Evolutionary conservation across 2,797 vertebrate species (phyloP), one percentile per base, ranked within the genome.

Genomic region (Myotis vivesi): DNA sequence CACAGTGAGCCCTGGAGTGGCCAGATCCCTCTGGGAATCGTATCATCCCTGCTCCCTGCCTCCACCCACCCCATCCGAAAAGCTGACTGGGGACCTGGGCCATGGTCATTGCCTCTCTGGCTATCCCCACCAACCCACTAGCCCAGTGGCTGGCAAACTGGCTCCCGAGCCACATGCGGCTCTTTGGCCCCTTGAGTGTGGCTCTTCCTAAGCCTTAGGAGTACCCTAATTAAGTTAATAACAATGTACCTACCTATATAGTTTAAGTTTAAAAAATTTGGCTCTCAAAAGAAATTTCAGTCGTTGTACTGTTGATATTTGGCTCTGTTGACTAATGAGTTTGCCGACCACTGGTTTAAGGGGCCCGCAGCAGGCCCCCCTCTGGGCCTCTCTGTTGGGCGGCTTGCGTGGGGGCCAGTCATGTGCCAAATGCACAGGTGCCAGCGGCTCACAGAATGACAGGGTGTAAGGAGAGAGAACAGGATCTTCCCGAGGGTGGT

Each of bases 341-440:
- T 38, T 38, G 38, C 38, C 38, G 38, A 38, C 38, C 38, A 38
- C 38, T 38, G 38, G 38, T 38, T 38, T 38, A 38, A 38, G 1
- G 38, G 38, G 38, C 23, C 69, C 28, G 59, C 80, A 94, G 46
- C 73, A 76, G 81, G 87, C 69, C 75, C 82, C 76, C 68, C 88
- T 97, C 69, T 7, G 0, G 87, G 79, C 76, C 30, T 75, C 73
- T 91, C 62, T 89, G 90, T 75, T 96, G 90, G 92, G 96, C 16
- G 53, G 97, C 89, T 87, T 89, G 0, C 0, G 28, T 75, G 82
- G 81, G 82, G 69, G 55, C 73, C 66, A 36, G 30, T 13, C 64
- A 77, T 79, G 92, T 95, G 94, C 91, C 95, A 93, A 95, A 77
- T 4, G 2, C 81, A 49, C 9, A 3, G 53, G 72, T 71, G 86